A percentile compares a stretch with the other conserved stretches of the same genome.
These are phyloP conservation scores for Deilephila porcellus DNA, from an alignment of 2,888 invertebrate genomes.

Conservation along the genomic window DNA sequence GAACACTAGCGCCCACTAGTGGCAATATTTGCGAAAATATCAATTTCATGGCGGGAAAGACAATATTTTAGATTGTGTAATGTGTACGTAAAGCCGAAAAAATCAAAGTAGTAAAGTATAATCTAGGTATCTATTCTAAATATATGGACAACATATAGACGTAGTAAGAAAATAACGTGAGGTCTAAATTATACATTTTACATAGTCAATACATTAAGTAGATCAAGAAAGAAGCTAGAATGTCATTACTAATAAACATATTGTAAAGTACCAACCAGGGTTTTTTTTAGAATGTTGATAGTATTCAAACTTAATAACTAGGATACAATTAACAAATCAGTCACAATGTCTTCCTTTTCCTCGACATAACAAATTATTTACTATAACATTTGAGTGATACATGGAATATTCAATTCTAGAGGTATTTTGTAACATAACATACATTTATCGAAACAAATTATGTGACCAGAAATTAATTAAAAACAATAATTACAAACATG, in stretches of 20 bases:
- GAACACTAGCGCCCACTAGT: slow-evolving; percentile 63
- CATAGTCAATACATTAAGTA: background rate
- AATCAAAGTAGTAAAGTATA: background rate
- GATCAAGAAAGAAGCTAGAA: background rate
- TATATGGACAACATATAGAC: background rate
- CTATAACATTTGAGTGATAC: background rate
- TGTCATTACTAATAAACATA: background rate
- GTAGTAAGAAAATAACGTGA: background rate
- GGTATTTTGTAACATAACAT: background rate
- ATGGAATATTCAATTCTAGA: background rate
- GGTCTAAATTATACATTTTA: background rate
- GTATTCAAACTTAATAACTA: background rate
- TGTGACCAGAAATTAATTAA: slow-evolving; percentile 13
- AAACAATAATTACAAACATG: slow-evolving; percentile 31
- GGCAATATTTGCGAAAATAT: slow-evolving; percentile 38
- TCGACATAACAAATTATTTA: background rate
- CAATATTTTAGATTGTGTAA: slow-evolving; percentile 33
- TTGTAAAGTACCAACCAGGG: background rate
- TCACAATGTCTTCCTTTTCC: slow-evolving; percentile 9
- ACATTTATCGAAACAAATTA: slow-evolving; percentile 15
- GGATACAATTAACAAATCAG: background rate
- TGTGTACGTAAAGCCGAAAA: background rate
- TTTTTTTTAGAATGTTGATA: background rate
- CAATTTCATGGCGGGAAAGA: slow-evolving; percentile 56
- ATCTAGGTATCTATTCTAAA: background rate